Percentiles rank a stretch among this genome's conserved stretches.
Evolutionary conservation across 2,888 invertebrate genomes (phyloP).

Genomic region (Hemithea aestivaria): DNA sequence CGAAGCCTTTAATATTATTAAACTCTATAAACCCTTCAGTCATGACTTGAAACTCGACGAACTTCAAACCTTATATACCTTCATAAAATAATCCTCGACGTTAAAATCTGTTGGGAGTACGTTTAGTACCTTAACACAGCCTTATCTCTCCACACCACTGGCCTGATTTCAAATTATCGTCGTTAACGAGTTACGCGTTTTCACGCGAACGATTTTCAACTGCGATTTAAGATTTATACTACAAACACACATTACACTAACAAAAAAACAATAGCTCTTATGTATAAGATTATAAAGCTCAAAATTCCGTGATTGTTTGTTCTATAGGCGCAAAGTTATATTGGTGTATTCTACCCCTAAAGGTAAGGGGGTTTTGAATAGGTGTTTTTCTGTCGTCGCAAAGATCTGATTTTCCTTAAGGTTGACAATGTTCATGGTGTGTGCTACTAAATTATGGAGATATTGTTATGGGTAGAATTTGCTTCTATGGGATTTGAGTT

Average conservation of each 20-base stretch:
- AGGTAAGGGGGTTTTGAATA: slow-evolving; percentile 52
- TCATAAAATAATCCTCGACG: slow-evolving; percentile 31
- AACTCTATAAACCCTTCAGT: no score
- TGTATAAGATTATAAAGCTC: slow-evolving; percentile 8
- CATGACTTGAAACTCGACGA: no score
- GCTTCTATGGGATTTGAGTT: slow-evolving; percentile 14
- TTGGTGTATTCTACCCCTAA: slow-evolving; percentile 38
- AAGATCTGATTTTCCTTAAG: slow-evolving; percentile 46
- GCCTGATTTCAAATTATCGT: slow-evolving; percentile 61
- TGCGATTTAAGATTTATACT: slow-evolving; percentile 58
- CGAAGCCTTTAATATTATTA: no score
- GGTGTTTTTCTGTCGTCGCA: slow-evolving; percentile 39
- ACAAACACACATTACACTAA: slow-evolving; percentile 30
- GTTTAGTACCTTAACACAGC: slow-evolving; percentile 33
- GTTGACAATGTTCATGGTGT: slow-evolving; percentile 46
- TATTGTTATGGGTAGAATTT: slow-evolving; percentile 38
- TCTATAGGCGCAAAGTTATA: slow-evolving; percentile 16
- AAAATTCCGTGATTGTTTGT: slow-evolving; percentile 9
- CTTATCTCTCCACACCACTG: slow-evolving; percentile 60
- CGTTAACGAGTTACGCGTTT: slow-evolving; percentile 62
- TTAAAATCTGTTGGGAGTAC: slow-evolving; percentile 50
- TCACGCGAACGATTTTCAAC: slow-evolving; percentile 54
- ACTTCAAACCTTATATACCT: slow-evolving; percentile 3
- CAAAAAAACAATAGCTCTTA: slow-evolving; percentile 5
- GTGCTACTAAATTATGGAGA: slow-evolving; percentile 23